Evolutionary conservation across 2,113 vertebrate species (phyloP), one percentile per base, ranked within the genome.

Genomic region (Catagonus wagneri): DNA sequence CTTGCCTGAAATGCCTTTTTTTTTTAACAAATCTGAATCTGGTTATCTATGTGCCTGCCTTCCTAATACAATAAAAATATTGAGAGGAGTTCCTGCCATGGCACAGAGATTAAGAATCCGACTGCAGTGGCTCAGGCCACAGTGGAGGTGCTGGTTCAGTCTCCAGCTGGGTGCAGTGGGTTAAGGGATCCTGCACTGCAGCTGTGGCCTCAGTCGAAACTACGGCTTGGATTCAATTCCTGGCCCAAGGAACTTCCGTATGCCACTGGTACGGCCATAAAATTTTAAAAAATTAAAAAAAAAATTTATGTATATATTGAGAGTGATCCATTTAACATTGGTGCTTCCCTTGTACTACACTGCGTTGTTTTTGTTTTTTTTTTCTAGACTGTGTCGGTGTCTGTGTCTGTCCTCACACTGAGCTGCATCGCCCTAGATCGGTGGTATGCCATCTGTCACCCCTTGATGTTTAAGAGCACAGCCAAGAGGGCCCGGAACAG

Each of bases 391-490:
- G 99, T 99, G 97, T 99, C 99, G 0, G 99, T 99, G 65, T 99
- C 99, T 12, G 99, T 99, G 79, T 99, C 99, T 23, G 99, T 99
- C 15, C 98, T 99, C 89, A 99, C 99, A 0, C 99, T 99, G 92
- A 99, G 99, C 97, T 99, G 99, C 98, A 99, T 99, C 27, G 99
- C 99, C 91, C 98, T 99, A 98, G 99, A 99, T 98, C 99, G 99
- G 83, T 99, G 99, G 99, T 99, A 99, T 74, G 99, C 99, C 12
- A 99, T 99, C 98, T 99, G 99, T 97, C 99, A 99, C 95, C 99
- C 99, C 13, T 98, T 99, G 98, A 99, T 99, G 99, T 99, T 99
- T 98, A 99, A 99, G 98, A 99, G 99, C 98, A 99, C 99, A 56
- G 99, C 99, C 94, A 99, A 98, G 97, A 97, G 99, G 93, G 99